These are phyloP conservation scores for Tipula helvola DNA, from an alignment of 2,888 invertebrate species.

Conservation along the genomic window DNA sequence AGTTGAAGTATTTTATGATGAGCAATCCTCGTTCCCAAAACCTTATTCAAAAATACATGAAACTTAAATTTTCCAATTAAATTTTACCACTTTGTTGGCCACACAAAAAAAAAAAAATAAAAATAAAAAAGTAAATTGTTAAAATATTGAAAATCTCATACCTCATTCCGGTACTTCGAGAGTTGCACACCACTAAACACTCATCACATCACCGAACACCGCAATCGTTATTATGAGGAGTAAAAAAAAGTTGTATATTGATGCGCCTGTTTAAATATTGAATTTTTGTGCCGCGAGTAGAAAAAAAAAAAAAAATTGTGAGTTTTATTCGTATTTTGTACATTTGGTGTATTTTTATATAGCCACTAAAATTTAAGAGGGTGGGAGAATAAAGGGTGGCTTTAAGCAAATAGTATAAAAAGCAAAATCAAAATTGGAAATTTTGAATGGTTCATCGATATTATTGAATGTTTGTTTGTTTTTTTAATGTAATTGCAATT, in stretches of 20 bases:
- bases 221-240: background rate
- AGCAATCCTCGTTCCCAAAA: background rate
- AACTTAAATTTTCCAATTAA: background rate
- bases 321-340: background rate
- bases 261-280: slow-evolving; percentile 4
- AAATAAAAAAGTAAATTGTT: background rate
- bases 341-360: background rate
- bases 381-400: background rate
- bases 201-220: background rate
- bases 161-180: background rate
- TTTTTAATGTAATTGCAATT: background rate
- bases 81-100: background rate
- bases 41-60: background rate
- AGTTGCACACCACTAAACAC: background rate
- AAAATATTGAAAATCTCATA: background rate
- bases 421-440: background rate
- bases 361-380: background rate
- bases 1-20: background rate
- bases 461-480: too few species aligned
- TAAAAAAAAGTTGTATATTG: background rate
- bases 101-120: background rate
- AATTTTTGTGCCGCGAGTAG: background rate
- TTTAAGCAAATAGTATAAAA: background rate
- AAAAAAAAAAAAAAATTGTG: background rate
- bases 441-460: background rate